Base-by-base conservation (phyloP, 2,888 invertebrate species). In the Lasioglossum villosulum region DNA sequence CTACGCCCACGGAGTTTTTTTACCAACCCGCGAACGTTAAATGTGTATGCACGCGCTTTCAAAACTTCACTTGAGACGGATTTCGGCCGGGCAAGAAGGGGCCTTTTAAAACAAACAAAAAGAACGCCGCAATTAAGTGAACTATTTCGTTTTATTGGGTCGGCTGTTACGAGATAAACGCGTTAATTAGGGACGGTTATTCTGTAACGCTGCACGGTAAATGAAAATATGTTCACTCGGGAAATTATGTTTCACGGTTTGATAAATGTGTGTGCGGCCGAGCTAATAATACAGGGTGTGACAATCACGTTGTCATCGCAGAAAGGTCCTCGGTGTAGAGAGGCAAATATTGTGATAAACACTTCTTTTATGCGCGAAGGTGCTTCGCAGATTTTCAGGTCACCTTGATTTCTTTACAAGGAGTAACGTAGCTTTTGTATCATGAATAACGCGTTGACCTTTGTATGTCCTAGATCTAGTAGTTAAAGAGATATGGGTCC, bases 121-220 rank as follows among this genome's bases (percentile, higher is more conserved):
- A 19, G 4, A 37, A 45, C 2, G 14, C 16, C 23, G 34, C 23
- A 82, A 42, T 81, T 56, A 56, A 52, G 71, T 16, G 48, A 70
- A 75, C 70, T 30, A 34, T 6, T 39, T 45, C 5, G 10, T 56
- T 77, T 59, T 48, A 66, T 75, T 78, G 23, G 23, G 30, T 27
- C 30, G 42, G 16, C 23, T 71, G 52, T 74, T 74, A 48, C 45
- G 34, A 52, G 12, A n/a, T 12, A 14, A 16, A 48, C 34, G 6
- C 16, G 27, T 77, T 83, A 78, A 78, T 83, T 83, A 78, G 48
- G n/a, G 19, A 23, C 59, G 10, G 14, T 34, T 70, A 34, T 14
- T 70, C 27, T 75, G 27, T 63, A 48, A 48, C 12, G 30, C 4
- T 30, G 34, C 10, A 12, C 10, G 30, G 6, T 42, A 27, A 72